Conservation (phyloP, 2,888 invertebrate species). For the Willowsia nigromaculata region DNA sequence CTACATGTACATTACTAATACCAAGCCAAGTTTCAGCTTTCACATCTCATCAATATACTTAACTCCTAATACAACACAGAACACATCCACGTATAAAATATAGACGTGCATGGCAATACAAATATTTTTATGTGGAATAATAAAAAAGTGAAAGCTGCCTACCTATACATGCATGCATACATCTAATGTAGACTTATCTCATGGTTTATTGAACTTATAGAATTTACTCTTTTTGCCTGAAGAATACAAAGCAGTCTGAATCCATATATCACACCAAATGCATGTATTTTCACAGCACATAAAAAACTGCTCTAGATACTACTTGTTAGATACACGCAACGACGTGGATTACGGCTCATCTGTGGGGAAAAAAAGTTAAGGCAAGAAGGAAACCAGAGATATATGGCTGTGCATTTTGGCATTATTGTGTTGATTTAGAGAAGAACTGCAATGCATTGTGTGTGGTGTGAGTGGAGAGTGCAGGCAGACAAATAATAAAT, state of each 20-base stretch:
- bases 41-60: background rate
- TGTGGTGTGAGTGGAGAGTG: too few relatives aligned
- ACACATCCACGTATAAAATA: background rate
- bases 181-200: background rate
- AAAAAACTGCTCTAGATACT: background rate
- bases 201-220: conserved; percentile 12
- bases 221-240: conserved; percentile 11
- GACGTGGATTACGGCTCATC: background rate
- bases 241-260: background rate
- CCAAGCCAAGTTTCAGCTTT: background rate
- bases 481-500: background rate
- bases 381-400: background rate
- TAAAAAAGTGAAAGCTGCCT: conserved; percentile 24
- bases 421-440: background rate
- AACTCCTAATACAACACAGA: background rate
- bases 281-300: background rate
- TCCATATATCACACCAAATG: background rate
- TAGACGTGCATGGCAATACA: background rate
- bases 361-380: background rate
- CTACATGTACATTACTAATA: background rate
- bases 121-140: background rate
- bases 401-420: too few relatives aligned
- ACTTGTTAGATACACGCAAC: background rate
- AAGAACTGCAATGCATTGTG: background rate
- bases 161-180: background rate